Percentiles rank a stretch among this genome's conserved stretches.
phyloP scores from a whole-genome alignment of 2,797 vertebrate species.

The Podarcis siculus region DNA sequence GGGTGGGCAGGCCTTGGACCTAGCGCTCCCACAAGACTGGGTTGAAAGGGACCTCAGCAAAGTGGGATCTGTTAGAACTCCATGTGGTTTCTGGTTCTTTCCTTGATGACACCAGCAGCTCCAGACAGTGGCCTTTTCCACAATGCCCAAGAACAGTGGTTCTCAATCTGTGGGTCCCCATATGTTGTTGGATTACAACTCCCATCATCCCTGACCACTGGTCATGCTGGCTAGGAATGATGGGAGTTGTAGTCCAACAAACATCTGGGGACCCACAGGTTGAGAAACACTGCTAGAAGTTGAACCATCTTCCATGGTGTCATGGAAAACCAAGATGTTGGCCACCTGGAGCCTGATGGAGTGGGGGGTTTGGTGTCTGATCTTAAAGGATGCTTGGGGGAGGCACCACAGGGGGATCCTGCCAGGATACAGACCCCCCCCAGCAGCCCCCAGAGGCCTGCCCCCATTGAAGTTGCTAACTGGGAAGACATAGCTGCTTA shows the following conservation, averaged over 20 bases:
- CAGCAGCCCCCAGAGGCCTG: too few species aligned
- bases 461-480: background rate
- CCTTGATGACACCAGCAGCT: background rate
- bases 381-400: background rate
- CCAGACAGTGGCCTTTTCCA: background rate
- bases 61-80: background rate
- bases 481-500: background rate
- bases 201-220: too few species aligned
- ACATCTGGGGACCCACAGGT: too few species aligned
- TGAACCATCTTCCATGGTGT: background rate
- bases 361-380: background rate
- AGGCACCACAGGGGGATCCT: background rate
- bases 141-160: too few species aligned
- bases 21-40: background rate
- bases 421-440: too few species aligned
- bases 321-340: background rate
- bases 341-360: background rate
- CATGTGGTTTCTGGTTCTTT: background rate
- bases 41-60: background rate
- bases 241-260: too few species aligned
- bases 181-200: too few species aligned
- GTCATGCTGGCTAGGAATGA: too few species aligned
- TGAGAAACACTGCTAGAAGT: background rate
- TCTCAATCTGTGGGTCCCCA: too few species aligned
- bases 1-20: background rate